Conservation (phyloP, 1,140 invertebrate species). For the Heliconius hermathena region DNA sequence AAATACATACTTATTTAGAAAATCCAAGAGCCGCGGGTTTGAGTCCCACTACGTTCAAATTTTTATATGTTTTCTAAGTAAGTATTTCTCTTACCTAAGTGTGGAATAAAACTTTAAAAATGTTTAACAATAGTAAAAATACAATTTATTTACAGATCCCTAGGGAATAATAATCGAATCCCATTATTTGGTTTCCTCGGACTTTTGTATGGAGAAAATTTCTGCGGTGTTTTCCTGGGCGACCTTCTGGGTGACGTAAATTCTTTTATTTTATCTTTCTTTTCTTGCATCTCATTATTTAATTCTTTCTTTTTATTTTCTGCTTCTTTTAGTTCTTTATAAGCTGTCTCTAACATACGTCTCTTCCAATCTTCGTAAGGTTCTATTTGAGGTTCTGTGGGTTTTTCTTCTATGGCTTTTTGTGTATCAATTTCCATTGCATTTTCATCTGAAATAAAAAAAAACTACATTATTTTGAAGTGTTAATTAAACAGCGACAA, state of each 20-base stretch:
- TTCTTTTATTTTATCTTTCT: slow-evolving; percentile 30
- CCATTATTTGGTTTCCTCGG: slow-evolving; percentile 44
- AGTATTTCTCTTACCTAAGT: no score
- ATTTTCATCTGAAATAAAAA: slow-evolving; percentile 47
- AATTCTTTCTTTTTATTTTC: slow-evolving; percentile 37
- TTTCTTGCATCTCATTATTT: slow-evolving; percentile 20
- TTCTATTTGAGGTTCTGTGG: slow-evolving; percentile 52
- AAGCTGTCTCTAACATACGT: slow-evolving; percentile 57
- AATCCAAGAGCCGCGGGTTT: no score
- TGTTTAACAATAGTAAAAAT: not conserved
- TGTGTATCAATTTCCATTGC: slow-evolving; percentile 49
- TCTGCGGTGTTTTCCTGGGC: slow-evolving; percentile 65
- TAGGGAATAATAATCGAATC: slow-evolving; percentile 60
- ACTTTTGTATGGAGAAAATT: slow-evolving; percentile 63
- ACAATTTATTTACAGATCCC: slow-evolving; percentile 24
- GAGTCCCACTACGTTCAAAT: no score
- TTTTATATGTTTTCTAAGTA: no score
- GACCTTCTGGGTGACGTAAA: slow-evolving; percentile 54
- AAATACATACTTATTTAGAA: not conserved
- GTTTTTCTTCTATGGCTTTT: slow-evolving; percentile 43
- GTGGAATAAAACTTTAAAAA: no score
- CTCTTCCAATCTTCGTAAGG: slow-evolving; percentile 66
- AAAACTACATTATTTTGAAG: not conserved
- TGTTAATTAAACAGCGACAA: no score
- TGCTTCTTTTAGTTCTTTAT: slow-evolving; percentile 56